A percentile compares a stretch with the other conserved stretches of the same genome.
phyloP scores from a whole-genome alignment of 1,140 invertebrate species.

The Tetraneura akinire region DNA sequence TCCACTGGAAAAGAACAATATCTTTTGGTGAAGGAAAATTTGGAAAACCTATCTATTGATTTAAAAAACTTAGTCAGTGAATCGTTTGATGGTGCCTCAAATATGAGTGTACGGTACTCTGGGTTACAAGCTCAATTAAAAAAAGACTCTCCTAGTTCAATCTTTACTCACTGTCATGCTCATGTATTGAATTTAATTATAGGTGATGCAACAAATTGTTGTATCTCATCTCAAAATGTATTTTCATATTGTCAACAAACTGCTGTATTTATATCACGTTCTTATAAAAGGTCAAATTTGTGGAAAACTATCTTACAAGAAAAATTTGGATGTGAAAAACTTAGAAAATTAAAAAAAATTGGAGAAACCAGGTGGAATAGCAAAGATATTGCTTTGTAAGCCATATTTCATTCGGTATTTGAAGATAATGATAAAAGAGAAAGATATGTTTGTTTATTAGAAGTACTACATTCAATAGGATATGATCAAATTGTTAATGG shows the following conservation, averaged over 20 bases:
- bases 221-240: not conserved
- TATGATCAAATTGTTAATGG: not conserved
- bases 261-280: not conserved
- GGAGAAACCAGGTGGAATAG: not conserved
- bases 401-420: not conserved
- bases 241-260: not conserved
- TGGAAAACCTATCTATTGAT: not conserved
- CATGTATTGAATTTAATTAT: not conserved
- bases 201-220: not conserved
- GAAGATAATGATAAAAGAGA: not conserved
- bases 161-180: not conserved
- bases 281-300: not conserved
- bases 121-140: not conserved
- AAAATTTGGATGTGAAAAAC: not conserved
- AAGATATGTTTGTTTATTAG: not conserved
- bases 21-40: not conserved
- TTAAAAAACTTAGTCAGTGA: not conserved
- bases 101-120: not conserved
- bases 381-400: not conserved
- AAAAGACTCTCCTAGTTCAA: not conserved
- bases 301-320: not conserved
- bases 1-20: not conserved
- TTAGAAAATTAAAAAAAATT: not conserved
- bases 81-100: not conserved
- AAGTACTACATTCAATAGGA: not conserved